Conservation (phyloP, 2,888 invertebrate genomes). For the Platynereis dumerilii region DNA sequence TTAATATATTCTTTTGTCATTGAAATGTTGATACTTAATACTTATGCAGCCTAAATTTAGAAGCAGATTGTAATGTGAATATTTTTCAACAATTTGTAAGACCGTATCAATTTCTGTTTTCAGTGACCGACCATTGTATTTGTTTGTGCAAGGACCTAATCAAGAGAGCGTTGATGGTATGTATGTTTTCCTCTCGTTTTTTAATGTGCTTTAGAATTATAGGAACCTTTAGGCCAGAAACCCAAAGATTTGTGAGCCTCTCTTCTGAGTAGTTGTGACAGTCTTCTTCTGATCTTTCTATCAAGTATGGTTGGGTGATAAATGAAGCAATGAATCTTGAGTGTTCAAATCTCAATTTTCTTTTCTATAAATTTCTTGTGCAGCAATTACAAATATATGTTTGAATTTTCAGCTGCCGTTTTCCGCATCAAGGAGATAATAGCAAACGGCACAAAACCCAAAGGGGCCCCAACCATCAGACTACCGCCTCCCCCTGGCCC, state of each 20-base stretch:
- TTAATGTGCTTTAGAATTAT: no score
- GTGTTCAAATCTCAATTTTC: no score
- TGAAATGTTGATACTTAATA: no score
- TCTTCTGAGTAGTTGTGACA: no score
- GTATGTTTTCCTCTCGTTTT: conserved; percentile 27
- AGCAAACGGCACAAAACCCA: conserved; percentile 27
- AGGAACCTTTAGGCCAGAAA: no score
- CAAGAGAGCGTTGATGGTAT: conserved; percentile 66
- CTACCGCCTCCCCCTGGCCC: conserved; percentile 36
- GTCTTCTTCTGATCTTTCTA: not conserved
- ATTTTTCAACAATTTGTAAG: no score
- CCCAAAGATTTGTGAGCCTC: no score
- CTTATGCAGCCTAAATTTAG: no score
- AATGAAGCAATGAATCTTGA: no score
- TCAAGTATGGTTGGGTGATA: not conserved
- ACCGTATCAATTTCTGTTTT: no score
- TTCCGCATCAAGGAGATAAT: conserved; percentile 68
- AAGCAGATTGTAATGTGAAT: no score
- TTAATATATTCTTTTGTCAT: no score
- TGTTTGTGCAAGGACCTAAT: conserved; percentile 68
- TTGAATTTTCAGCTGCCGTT: conserved; percentile 65
- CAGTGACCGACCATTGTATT: conserved; percentile 68
- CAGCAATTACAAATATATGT: not conserved
- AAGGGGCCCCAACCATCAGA: conserved; percentile 10
- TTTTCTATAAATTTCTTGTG: not conserved